phyloP scores from a whole-genome alignment of 2,113 vertebrate genomes.

The Bufo gargarizans region DNA sequence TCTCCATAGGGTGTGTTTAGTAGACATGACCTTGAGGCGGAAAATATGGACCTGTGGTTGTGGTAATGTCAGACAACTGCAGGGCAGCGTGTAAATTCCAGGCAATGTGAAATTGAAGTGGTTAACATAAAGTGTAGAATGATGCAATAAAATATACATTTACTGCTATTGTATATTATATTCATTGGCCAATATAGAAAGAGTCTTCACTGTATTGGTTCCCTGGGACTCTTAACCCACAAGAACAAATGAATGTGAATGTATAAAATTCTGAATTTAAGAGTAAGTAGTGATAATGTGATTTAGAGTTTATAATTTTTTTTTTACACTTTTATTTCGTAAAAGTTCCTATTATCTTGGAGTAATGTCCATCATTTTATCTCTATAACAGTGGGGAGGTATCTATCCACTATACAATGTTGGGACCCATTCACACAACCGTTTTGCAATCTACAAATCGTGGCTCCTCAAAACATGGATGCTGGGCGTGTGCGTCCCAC shows the following conservation, averaged over 20 bases:
- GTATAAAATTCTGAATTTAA: neutral
- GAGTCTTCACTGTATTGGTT: neutral
- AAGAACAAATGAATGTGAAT: slow-evolving; percentile 29
- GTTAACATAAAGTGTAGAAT: neutral
- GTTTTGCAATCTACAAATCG: too few relatives aligned
- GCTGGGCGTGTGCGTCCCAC: too few relatives aligned
- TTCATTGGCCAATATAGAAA: neutral
- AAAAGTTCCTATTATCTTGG: neutral
- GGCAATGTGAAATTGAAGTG: neutral
- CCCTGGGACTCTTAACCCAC: slow-evolving; percentile 20
- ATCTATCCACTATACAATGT: neutral
- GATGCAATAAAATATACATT: neutral
- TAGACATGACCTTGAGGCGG: slow-evolving; percentile 49
- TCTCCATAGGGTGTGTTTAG: slow-evolving; percentile 30
- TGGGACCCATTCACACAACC: too few relatives aligned
- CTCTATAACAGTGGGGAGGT: neutral
- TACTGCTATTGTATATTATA: slow-evolving; percentile 11
- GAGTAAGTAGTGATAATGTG: neutral
- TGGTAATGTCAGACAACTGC: slow-evolving; percentile 3
- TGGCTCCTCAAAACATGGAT: too few relatives aligned
- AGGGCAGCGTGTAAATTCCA: neutral
- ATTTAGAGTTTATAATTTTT: neutral
- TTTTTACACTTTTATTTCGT: neutral
- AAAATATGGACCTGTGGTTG: slow-evolving; percentile 12
- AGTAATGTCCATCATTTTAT: neutral